Evolutionary conservation across 1,140 invertebrate species (phyloP), one percentile per base, ranked within the genome.

Genomic region (Monomorium pharaonis): DNA sequence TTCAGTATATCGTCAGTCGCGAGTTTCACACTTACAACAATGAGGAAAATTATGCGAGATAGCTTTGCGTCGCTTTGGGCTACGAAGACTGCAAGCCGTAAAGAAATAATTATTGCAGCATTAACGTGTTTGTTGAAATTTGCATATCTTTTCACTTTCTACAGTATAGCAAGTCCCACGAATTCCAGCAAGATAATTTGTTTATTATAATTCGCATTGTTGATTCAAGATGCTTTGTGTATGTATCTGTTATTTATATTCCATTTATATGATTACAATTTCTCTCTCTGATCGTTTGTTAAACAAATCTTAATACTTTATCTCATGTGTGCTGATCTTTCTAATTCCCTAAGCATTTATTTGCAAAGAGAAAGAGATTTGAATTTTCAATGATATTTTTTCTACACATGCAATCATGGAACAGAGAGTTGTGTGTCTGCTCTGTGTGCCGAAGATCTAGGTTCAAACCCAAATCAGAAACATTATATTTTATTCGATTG

Each of bases 1-100:
- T 63, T 72, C 54, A 27, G 3, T 6, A 30, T 21, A 42, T 27
- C 7, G 2, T 56, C 24, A 24, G 1, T n/a, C 27, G 33, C n/a
- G 30, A 86, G 54, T 81, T 86, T 63, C 58, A 84, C 69, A 49
- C 63, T 24, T 33, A 12, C 27, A 10, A 88, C 70, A 78, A 86
- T 84, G 54, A 80, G 44, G 60, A 80, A 77, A 90, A 78, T 78
- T n/a, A 37, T 24, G 1, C 44, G 24, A 3, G 3, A 54, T 24
- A 12, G 24, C 56, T 80, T 47, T 14, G 14, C 18, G 12, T 3
- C 33, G 70, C 37, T 33, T 65, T 65, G 4, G 7, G 47, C 10
- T 33, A 27, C 69, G 24, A 7, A 7, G 44, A 27, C 3, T 37
- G 44, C 62, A 27, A 54, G 16, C 47, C 30, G 16, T 69, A 24